phyloP scores from a whole-genome alignment of 2,113 vertebrate genomes.

The Himantopus leucocephalus region DNA sequence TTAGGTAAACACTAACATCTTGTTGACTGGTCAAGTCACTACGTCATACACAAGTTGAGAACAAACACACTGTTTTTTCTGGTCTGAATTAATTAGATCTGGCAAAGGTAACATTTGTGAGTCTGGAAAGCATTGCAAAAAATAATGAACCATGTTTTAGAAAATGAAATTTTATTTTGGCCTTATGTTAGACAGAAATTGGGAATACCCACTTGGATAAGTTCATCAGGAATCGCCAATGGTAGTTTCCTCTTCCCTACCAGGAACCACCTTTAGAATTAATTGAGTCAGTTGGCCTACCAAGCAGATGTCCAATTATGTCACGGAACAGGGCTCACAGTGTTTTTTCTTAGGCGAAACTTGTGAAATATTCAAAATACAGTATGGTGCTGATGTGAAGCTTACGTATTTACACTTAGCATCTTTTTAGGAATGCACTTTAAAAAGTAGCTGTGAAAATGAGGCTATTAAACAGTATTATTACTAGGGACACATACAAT shows the following conservation, averaged over 20 bases:
- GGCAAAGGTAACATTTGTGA: slow-evolving; percentile 8
- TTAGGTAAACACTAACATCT: slow-evolving; percentile 53
- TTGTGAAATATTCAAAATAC: slow-evolving; percentile 29
- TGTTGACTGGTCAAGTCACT: slow-evolving; percentile 43
- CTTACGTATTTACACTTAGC: slow-evolving; percentile 7
- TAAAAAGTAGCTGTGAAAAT: slow-evolving; percentile 16
- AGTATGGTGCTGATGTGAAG: neutral
- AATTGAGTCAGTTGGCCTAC: slow-evolving; percentile 10
- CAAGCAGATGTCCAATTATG: slow-evolving; percentile 5
- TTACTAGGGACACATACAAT: slow-evolving; percentile 19
- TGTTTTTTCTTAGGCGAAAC: neutral
- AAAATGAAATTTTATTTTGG: slow-evolving; percentile 11
- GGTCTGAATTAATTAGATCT: slow-evolving; percentile 57
- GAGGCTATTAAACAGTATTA: neutral
- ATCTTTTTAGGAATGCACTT: neutral
- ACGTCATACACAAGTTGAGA: slow-evolving; percentile 47
- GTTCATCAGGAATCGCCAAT: neutral
- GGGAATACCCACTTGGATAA: neutral
- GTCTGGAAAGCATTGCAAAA: slow-evolving; percentile 26
- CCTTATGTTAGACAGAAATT: neutral
- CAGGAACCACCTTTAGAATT: neutral
- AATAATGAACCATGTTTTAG: slow-evolving; percentile 43
- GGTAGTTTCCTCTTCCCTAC: neutral
- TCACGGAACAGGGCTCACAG: neutral
- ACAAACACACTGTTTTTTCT: slow-evolving; percentile 53